Evolutionary conservation across 2,797 vertebrate species (phyloP).

Genomic region (Harpagifer antarcticus): DNA sequence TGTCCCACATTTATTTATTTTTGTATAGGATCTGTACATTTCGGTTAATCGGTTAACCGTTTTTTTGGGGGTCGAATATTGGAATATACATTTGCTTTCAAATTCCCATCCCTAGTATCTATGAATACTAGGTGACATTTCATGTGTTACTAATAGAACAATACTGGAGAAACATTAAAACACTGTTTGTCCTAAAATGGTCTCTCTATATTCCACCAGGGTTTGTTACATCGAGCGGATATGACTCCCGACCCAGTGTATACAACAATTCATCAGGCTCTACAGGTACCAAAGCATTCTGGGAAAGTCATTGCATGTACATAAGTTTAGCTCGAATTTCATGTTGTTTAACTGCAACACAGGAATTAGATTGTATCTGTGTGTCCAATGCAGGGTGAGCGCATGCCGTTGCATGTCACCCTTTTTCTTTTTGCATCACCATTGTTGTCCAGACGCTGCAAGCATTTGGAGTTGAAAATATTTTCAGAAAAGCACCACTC

Average conservation of each 20-base stretch:
- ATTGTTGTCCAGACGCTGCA: too few relatives aligned
- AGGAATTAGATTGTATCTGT: not conserved
- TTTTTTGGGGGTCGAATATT: too few relatives aligned
- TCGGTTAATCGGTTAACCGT: too few relatives aligned
- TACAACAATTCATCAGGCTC: constrained; percentile 61
- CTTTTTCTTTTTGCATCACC: too few relatives aligned
- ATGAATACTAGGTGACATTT: not conserved
- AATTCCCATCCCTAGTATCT: not conserved
- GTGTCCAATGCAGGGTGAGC: not conserved
- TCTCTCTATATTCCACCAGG: constrained; percentile 58
- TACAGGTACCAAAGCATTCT: constrained; percentile 26
- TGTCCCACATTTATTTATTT: too few relatives aligned
- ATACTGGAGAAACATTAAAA: not conserved
- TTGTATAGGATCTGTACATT: too few relatives aligned
- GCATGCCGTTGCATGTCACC: too few relatives aligned
- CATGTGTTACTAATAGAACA: not conserved
- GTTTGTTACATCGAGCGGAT: constrained; percentile 48
- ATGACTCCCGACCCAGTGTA: not conserved
- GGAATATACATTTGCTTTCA: too few relatives aligned
- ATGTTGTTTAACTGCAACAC: not conserved
- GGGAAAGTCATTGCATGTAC: not conserved
- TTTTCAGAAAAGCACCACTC: too few relatives aligned
- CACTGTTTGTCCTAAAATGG: not conserved
- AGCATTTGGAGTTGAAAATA: too few relatives aligned
- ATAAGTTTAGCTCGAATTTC: not conserved